Conservation (phyloP, 2,797 vertebrate genomes). For the Lepilemur ruficaudatus region DNA sequence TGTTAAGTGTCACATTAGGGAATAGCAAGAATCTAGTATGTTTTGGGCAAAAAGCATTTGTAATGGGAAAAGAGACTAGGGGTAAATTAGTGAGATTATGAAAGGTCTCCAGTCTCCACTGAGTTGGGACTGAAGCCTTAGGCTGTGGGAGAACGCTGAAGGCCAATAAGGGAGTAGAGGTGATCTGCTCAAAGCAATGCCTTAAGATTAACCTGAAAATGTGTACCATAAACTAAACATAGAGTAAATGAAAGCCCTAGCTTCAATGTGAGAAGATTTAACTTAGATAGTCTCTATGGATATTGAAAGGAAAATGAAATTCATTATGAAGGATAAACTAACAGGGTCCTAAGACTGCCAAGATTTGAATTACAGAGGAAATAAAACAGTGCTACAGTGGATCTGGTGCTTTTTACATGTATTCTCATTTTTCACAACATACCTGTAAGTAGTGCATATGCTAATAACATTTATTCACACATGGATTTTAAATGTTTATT, state of each 20-base stretch:
- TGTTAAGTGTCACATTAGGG: background rate
- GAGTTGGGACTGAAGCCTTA: background rate
- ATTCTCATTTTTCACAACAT: background rate
- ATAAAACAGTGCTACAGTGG: background rate
- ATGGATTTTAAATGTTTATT: slow-evolving; percentile 69
- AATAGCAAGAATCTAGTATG: slow-evolving; percentile 27
- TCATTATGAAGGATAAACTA: background rate
- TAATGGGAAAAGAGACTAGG: slow-evolving; percentile 13
- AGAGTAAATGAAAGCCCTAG: background rate
- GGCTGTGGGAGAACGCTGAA: background rate
- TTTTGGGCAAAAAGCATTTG: slow-evolving; percentile 21
- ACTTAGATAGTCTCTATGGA: background rate
- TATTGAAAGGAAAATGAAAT: slow-evolving; percentile 36
- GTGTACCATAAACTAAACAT: background rate
- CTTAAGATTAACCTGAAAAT: slow-evolving; percentile 34
- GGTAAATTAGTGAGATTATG: slow-evolving; percentile 7
- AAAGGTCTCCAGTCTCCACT: slow-evolving; percentile 16
- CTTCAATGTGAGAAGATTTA: background rate
- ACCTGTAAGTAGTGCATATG: background rate
- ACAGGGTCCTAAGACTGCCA: background rate
- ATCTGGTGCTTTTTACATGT: slow-evolving; percentile 20
- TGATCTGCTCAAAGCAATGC: background rate
- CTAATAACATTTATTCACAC: slow-evolving; percentile 47
- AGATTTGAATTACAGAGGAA: slow-evolving; percentile 7
- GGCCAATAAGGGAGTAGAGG: background rate